phyloP scores from a whole-genome alignment of 2,113 vertebrate species.

The Oryzias woworae region DNA sequence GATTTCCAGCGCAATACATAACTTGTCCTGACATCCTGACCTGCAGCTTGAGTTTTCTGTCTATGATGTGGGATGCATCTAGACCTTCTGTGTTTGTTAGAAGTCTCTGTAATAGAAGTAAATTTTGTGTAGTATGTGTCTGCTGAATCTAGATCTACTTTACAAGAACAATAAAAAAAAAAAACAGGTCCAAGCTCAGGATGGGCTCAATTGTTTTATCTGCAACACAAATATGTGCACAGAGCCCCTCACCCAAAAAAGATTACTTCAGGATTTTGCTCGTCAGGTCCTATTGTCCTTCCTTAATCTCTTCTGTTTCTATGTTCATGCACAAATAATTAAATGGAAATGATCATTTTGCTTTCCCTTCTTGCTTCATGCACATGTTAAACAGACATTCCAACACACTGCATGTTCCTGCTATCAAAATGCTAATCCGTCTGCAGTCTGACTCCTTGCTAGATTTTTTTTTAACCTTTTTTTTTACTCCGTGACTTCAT shows the following conservation, averaged over 20 bases:
- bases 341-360: slow-evolving; percentile 23
- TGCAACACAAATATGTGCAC: slow-evolving; percentile 1
- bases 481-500: slow-evolving; percentile 47
- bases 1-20: no score
- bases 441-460: slow-evolving; percentile 19
- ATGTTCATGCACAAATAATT: slow-evolving; percentile 9
- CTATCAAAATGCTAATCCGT: slow-evolving; percentile 59
- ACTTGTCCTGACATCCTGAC: no score
- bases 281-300: slow-evolving; percentile 12
- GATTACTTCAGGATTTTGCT: neutral
- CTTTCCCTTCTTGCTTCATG: slow-evolving; percentile 11
- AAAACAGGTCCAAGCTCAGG: no score
- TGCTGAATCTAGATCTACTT: no score
- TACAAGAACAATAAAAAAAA: no score
- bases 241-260: neutral
- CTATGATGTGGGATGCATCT: no score
- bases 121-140: no score
- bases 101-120: no score
- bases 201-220: no score
- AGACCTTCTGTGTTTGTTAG: no score
- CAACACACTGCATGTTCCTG: slow-evolving; percentile 40
- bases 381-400: slow-evolving; percentile 42
- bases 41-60: no score
- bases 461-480: slow-evolving; percentile 5
- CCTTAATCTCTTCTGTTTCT: slow-evolving; percentile 9